These are phyloP conservation scores for Erythrolamprus reginae DNA, from an alignment of 2,113 vertebrate genomes.

Conservation along the genomic window DNA sequence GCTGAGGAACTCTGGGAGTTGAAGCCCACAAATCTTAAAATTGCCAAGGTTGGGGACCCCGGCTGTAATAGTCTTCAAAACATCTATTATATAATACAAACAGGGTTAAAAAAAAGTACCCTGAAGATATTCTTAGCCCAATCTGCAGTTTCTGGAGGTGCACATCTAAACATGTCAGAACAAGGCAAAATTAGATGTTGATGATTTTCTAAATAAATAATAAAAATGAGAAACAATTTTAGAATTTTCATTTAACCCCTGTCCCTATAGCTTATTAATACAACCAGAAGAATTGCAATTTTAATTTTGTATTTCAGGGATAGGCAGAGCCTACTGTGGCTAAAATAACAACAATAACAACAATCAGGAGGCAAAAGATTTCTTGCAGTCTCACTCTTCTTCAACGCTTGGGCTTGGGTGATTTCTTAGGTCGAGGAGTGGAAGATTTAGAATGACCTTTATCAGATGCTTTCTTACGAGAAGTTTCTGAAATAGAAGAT, in stretches of 20 bases:
- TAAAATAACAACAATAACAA: not conserved
- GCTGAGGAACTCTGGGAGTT: too few relatives aligned
- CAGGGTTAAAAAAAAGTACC: not conserved
- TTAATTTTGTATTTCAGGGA: not conserved
- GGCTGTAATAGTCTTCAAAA: not conserved
- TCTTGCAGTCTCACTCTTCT: not conserved
- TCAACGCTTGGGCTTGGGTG: constrained; percentile 15
- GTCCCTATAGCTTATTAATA: not conserved
- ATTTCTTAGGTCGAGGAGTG: not conserved
- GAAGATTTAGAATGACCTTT: not conserved
- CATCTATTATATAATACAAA: not conserved
- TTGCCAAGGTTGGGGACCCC: too few relatives aligned
- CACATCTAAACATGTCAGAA: not conserved
- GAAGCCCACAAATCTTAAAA: too few relatives aligned
- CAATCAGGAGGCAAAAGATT: not conserved
- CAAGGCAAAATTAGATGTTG: not conserved
- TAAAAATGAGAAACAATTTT: not conserved
- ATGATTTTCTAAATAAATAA: not conserved
- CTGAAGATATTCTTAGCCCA: not conserved
- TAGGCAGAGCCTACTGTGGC: not conserved
- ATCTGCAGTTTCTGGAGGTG: not conserved
- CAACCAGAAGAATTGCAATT: not conserved
- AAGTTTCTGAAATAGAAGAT: not conserved
- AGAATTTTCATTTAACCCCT: not conserved
- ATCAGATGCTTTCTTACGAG: not conserved